These are phyloP conservation scores for Papilio polyxenes DNA, from an alignment of 1,140 invertebrate genomes.

Conservation along the genomic window DNA sequence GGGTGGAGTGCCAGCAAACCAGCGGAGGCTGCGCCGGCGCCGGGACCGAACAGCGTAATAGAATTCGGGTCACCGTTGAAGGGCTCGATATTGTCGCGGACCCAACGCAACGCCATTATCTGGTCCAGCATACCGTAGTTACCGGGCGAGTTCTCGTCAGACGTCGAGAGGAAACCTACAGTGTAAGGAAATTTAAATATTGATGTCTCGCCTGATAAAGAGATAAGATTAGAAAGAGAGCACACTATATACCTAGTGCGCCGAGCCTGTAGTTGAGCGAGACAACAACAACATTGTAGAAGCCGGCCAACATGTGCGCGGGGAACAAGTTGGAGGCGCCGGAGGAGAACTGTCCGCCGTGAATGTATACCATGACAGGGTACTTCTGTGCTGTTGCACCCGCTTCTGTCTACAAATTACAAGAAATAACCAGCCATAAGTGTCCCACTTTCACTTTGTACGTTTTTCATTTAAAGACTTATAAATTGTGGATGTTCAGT, in stretches of 20 bases:
- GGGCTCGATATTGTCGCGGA: slow-evolving; percentile 92
- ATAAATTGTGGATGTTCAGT: slow-evolving; percentile 8
- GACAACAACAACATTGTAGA: slow-evolving; percentile 96
- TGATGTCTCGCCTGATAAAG: too few relatives aligned
- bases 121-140: slow-evolving; percentile 98
- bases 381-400: slow-evolving; percentile 87
- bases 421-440: neutral
- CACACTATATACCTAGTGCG: slow-evolving; percentile 86
- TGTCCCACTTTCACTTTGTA: neutral
- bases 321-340: slow-evolving; percentile 97
- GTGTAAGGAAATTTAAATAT: neutral
- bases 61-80: slow-evolving; percentile 94
- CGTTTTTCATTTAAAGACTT: neutral
- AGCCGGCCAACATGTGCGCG: slow-evolving; percentile 94
- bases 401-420: slow-evolving; percentile 82
- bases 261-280: slow-evolving; percentile 98
- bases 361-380: slow-evolving; percentile 98
- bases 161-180: slow-evolving; percentile 94
- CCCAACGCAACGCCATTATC: slow-evolving; percentile 94
- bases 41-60: slow-evolving; percentile 96
- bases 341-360: slow-evolving; percentile 96
- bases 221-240: neutral
- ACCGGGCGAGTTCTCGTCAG: slow-evolving; percentile 94
- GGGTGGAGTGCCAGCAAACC: slow-evolving; percentile 92
- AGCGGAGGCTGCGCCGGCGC: slow-evolving; percentile 94